phyloP scores from a whole-genome alignment of 2,113 vertebrate species.

The Pelobates fuscus region DNA sequence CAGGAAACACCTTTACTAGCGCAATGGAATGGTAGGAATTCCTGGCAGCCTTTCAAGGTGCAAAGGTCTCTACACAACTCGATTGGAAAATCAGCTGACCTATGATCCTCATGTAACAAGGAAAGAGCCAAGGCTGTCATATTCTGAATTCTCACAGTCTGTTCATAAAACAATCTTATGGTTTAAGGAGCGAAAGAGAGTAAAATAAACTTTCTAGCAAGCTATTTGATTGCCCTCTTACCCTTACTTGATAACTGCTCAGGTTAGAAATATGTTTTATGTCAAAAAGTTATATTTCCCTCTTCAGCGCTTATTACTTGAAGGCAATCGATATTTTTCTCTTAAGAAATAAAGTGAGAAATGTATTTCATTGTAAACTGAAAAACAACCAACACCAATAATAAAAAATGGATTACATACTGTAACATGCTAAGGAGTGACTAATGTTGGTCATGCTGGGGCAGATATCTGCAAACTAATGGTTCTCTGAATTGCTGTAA shows the following conservation, averaged over 20 bases:
- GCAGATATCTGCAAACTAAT: no score
- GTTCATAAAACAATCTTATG: neutral
- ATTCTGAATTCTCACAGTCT: neutral
- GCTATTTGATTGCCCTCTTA: neutral
- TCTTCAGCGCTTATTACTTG: neutral
- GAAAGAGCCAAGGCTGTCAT: slow-evolving; percentile 31
- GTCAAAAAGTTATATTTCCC: neutral
- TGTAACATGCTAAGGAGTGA: no score
- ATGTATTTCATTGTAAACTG: no score
- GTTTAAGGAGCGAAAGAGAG: neutral
- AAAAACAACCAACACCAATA: no score
- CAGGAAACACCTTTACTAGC: slow-evolving; percentile 61
- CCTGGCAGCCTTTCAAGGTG: slow-evolving; percentile 63
- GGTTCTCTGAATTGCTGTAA: no score
- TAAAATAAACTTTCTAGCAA: neutral
- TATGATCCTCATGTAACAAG: slow-evolving; percentile 64
- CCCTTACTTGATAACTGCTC: slow-evolving; percentile 2
- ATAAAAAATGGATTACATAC: no score
- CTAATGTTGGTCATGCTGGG: no score
- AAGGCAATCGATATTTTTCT: neutral
- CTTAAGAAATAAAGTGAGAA: no score
- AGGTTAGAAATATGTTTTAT: neutral
- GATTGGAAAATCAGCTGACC: slow-evolving; percentile 61
- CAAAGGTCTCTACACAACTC: slow-evolving; percentile 65
- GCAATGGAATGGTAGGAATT: slow-evolving; percentile 78